Conservation (phyloP, 2,888 invertebrate species). For the Eremobia ochroleuca region DNA sequence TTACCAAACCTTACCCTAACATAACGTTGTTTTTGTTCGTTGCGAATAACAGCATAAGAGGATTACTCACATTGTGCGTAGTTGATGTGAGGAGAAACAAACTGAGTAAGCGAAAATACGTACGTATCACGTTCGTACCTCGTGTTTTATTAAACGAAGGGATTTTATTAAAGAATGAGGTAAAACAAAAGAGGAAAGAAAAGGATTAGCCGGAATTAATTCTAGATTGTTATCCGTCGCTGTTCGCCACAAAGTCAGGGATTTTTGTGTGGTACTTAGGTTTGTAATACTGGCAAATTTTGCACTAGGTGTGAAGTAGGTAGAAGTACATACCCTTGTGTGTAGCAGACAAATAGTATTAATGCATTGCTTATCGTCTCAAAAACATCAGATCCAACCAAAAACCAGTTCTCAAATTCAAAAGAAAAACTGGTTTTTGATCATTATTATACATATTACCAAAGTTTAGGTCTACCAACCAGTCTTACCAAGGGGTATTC, state of each 20-base stretch:
- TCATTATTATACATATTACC: no score
- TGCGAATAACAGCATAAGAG: slow-evolving; percentile 41
- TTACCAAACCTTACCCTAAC: slow-evolving; percentile 11
- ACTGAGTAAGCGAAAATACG: slow-evolving; percentile 14
- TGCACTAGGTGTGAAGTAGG: background rate
- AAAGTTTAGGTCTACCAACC: background rate
- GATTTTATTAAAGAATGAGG: slow-evolving; percentile 4
- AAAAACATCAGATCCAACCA: background rate
- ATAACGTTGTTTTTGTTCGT: slow-evolving; percentile 41
- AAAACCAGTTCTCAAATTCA: background rate
- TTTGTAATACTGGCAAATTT: background rate
- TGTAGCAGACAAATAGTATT: background rate
- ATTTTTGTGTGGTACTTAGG: background rate
- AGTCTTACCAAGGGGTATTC: background rate
- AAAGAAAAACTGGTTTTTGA: no score
- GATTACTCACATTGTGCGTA: slow-evolving; percentile 34
- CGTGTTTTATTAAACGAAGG: slow-evolving; percentile 21
- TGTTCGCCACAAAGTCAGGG: no score
- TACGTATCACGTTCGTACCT: background rate
- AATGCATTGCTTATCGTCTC: background rate
- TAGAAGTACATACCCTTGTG: background rate
- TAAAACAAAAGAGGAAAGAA: slow-evolving; percentile 12
- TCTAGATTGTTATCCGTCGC: background rate
- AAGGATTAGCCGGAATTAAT: slow-evolving; percentile 11
- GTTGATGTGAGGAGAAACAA: slow-evolving; percentile 13